Percentiles rank a stretch among this genome's conserved stretches.
Conservation (phyloP, 1,140 invertebrate species). For the Helicoverpa armigera region DNA sequence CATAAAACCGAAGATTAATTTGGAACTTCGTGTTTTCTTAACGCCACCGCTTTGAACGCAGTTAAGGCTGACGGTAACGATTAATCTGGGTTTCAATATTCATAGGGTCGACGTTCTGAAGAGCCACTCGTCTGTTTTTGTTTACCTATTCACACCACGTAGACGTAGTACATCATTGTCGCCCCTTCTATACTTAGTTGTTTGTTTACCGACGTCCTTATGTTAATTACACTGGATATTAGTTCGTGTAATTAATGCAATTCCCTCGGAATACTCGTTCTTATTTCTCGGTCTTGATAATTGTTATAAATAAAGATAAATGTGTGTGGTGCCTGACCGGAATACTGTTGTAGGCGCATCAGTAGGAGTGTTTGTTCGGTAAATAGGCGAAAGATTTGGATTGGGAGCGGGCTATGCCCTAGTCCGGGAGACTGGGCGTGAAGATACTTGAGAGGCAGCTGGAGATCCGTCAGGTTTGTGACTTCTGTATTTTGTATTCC, state of each 20-base stretch:
- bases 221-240: conserved; percentile 27
- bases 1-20: conserved; percentile 33
- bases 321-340: conserved; percentile 35
- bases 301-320: conserved; percentile 27
- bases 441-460: conserved; percentile 25
- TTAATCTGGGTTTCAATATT: conserved; percentile 41
- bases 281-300: conserved; percentile 22
- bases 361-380: conserved; percentile 21
- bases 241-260: conserved; percentile 11
- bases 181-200: conserved; percentile 1
- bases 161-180: conserved; percentile 5
- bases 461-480: conserved; percentile 39
- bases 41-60: background rate
- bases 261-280: background rate
- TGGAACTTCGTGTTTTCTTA: conserved; percentile 13
- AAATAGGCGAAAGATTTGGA: background rate
- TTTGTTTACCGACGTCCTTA: background rate
- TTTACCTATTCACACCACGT: conserved; percentile 34
- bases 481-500: background rate
- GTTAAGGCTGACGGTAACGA: background rate
- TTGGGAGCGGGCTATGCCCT: conserved; percentile 31
- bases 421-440: conserved; percentile 12
- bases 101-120: conserved; percentile 28
- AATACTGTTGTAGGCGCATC: conserved; percentile 14
- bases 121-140: background rate